Evolutionary conservation across 2,797 vertebrate genomes (phyloP), one percentile per base, ranked within the genome.

Genomic region (Numenius phaeopus): DNA sequence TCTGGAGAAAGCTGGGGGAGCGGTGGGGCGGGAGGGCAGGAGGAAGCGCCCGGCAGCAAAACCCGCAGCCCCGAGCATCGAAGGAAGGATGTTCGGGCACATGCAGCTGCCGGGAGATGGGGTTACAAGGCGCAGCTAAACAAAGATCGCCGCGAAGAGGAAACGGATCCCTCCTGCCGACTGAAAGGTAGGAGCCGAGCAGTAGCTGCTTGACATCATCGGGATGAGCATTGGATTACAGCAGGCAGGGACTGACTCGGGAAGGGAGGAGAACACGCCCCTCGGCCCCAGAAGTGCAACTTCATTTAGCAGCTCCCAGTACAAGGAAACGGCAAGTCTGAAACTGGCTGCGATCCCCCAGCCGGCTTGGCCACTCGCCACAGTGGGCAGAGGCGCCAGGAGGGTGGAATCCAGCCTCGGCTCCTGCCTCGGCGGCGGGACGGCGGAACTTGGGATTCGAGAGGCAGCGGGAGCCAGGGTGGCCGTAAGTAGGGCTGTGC

Each of bases 161-260:
- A 98, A 98, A 97, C 83, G n/a, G 95, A 98, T 98, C 97, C 96
- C 96, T 97, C 95, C 94, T 4, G 72, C 94, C 82, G 86, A 42
- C 76, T 10, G 94, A 77, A 98, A 97, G 96, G 97, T 98, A 96
- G 97, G 96, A 98, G 95, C 96, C 37, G 95, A 98, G 97, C 96
- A 26, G 96, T 95, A 92, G 97, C 94, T 47, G 96, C 95, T 96
- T 98, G 98, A 98, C 98, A 98, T 98, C 98, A 98, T 97, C 97
- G 91, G 96, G 89, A 95, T 34, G 89, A 98, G 98, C 97, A 87
- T 98, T 98, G 94, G 96, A 96, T 98, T 98, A 98, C 98, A 98
- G 95, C 96, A 92, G 96, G 97, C 97, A 97, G 97, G 92, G 97
- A 97, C 98, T 97, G 65, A 90, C 94, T 90, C 88, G 95, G 97